Evolutionary conservation across 1,140 invertebrate species (phyloP), one percentile per base, ranked within the genome.

Genomic region (Aphelenchoides besseyi): DNA sequence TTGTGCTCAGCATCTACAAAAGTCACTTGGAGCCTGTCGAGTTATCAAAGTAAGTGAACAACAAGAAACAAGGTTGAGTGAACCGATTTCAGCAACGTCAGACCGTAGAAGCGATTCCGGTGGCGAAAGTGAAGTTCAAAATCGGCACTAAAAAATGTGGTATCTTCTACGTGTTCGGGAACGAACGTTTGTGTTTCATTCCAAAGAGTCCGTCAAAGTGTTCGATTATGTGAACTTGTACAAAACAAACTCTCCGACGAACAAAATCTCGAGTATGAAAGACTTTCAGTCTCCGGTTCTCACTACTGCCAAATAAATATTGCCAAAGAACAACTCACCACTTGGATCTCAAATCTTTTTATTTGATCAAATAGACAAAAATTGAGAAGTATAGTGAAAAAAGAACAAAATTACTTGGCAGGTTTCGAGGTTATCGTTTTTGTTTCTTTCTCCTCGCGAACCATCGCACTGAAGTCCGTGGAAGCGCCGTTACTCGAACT

Each of bases 171-270:
- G 84, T 85, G 1, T 84, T 75, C 67, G 84, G 84, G 2, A 70
- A 67, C 26, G 74, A 85, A 32, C 64, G 74, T 16, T 69, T 81
- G 29, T 82, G 82, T 66, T 85, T 77, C 57, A 76, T 85, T 9
- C 84, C 83, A 1, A 83, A 82, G 48, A 80, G 72, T 48, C 83
- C 83, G 2, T 74, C 83, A 2, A 76, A 79, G 61, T 85, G 84
- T 70, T 41, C 36, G 36, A 73, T 83, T 63, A 75, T 84, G 72
- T 83, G 73, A 84, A 41, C 41, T 23, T 48, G 41, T 48, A 48
- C 41, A 48, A 12, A 48, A 48, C 41, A 48, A 48, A 48, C 41
- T 23, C 41, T 23, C n/a, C n/a, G n/a, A n/a, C 41, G 41, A 48
- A 48, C 41, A 48, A 48, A 48, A 48, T n/a, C n/a, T n/a, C n/a